Percentiles rank a stretch among this genome's conserved stretches.
Evolutionary conservation across 2,888 invertebrate genomes (phyloP).

Genomic region (Argyresthia goedartella): DNA sequence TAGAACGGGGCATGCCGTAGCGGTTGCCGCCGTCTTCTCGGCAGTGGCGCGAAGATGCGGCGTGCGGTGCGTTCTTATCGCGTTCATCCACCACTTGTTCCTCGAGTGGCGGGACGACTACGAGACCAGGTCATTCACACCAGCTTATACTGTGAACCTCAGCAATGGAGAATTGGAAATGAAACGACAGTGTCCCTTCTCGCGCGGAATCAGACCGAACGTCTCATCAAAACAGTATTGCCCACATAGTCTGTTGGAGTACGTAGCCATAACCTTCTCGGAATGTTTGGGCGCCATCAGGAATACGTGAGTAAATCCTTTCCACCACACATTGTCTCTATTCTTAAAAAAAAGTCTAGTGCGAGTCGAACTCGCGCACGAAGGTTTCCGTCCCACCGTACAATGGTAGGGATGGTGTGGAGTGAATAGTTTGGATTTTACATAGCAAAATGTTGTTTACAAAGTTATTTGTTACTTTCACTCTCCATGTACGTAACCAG

Average conservation of each 20-base stretch:
- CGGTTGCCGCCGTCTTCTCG: slow-evolving; percentile 34
- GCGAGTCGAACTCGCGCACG: too few relatives aligned
- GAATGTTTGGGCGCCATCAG: slow-evolving; percentile 29
- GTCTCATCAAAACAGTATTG: slow-evolving; percentile 23
- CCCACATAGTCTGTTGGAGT: slow-evolving; percentile 31
- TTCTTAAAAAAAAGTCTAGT: background rate
- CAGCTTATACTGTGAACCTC: slow-evolving; percentile 30
- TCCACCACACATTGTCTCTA: too few relatives aligned
- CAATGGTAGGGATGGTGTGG: too few relatives aligned
- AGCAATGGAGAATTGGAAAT: slow-evolving; percentile 27
- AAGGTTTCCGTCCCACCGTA: too few relatives aligned
- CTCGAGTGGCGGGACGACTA: slow-evolving; percentile 33
- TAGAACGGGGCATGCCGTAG: slow-evolving; percentile 28
- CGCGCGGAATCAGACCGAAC: slow-evolving; percentile 11
- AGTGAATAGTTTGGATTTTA: too few relatives aligned
- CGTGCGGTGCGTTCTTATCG: slow-evolving; percentile 32
- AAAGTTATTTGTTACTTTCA: too few relatives aligned
- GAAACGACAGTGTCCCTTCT: slow-evolving; percentile 37
- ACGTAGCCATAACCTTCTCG: slow-evolving; percentile 25
- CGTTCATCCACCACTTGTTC: slow-evolving; percentile 44
- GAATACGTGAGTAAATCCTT: slow-evolving; percentile 25
- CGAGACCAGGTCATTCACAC: background rate
- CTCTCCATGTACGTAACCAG: too few relatives aligned
- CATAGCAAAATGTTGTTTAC: too few relatives aligned
- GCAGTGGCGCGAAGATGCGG: slow-evolving; percentile 39